Conservation (phyloP, 2,888 invertebrate species). For the Pocota personata region DNA sequence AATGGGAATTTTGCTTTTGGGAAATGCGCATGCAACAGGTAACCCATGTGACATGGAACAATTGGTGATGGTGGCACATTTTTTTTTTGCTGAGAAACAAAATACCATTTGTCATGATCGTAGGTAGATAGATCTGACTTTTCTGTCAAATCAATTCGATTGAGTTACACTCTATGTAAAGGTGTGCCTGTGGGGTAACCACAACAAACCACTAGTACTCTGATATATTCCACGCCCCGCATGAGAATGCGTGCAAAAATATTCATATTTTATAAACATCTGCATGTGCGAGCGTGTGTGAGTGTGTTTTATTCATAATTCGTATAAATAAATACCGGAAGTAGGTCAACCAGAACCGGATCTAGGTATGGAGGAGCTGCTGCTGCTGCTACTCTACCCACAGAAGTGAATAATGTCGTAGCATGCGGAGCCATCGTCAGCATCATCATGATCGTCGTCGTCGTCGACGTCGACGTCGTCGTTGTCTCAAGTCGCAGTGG, state of each 20-base stretch:
- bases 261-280: slow-evolving; percentile 31
- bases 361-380: slow-evolving; percentile 66
- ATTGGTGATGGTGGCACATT: slow-evolving; percentile 45
- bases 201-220: slow-evolving; percentile 5
- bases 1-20: background rate
- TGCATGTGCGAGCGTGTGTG: slow-evolving; percentile 17
- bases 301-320: slow-evolving; percentile 59
- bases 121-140: slow-evolving; percentile 11
- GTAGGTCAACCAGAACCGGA: slow-evolving; percentile 76
- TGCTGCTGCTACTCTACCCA: slow-evolving; percentile 55
- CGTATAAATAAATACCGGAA: slow-evolving; percentile 74
- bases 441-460: slow-evolving; percentile 24
- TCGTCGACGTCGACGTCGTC: background rate
- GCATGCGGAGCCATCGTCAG: slow-evolving; percentile 54
- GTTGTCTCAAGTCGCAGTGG: slow-evolving; percentile 2
- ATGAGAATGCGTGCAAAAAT: slow-evolving; percentile 45
- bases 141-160: slow-evolving; percentile 44
- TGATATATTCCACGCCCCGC: background rate
- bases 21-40: slow-evolving; percentile 37
- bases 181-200: slow-evolving; percentile 22
- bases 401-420: slow-evolving; percentile 57
- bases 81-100: background rate
- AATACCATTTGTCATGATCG: slow-evolving; percentile 31
- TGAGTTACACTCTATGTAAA: slow-evolving; percentile 6
- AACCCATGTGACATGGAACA: slow-evolving; percentile 6